Evolutionary conservation across 2,113 vertebrate species (phyloP), one percentile per base, ranked within the genome.

Genomic region (Pelecanoides urinatrix): DNA sequence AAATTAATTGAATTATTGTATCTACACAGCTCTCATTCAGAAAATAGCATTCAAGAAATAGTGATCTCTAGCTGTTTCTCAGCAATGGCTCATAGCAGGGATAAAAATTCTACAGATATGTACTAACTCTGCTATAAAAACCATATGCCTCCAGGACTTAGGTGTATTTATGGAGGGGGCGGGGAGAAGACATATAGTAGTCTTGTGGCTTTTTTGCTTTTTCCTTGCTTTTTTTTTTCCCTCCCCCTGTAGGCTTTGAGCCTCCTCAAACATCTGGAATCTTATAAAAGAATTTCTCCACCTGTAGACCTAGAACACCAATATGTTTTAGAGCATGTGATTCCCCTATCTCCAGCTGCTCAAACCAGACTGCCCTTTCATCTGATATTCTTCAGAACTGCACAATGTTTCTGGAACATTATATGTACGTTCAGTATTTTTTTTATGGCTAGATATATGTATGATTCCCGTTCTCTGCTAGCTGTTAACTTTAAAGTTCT

Each of bases 291-390:
- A 55, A 97, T 98, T 49, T 98, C 99, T 55, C 96, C 98, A 6
- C 98, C 99, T 3, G 98, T 98, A 32, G 99, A 99, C 30, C 63
- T 99, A 14, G 99, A 99, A 61, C 98, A 98, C 89, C 98, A 99
- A 0, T 99, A 99, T 90, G 96, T 99, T 56, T 66, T 99, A 55
- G 99, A 99, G 74, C 99, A 99, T 2, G 65, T 95, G 29, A 97
- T 99, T 65, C 96, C 99, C 50, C 95, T 99, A 50, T 98, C 98
- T 20, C 87, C 97, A 16, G 94, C 98, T 80, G 98, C 99, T 77
- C 97, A 98, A 72, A 98, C 88, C 66, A 98, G 99, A 61, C 98
- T 99, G 86, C 99, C 99, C 68, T 99, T 99, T 91, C 99, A 99
- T 85, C 97, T 99, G 23, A 97, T 99, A 80, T 98, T 99, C 70